Percentiles rank a stretch among this genome's conserved stretches.
These are phyloP conservation scores for Asobara japonica DNA, from an alignment of 1,140 invertebrate species.

Conservation along the genomic window DNA sequence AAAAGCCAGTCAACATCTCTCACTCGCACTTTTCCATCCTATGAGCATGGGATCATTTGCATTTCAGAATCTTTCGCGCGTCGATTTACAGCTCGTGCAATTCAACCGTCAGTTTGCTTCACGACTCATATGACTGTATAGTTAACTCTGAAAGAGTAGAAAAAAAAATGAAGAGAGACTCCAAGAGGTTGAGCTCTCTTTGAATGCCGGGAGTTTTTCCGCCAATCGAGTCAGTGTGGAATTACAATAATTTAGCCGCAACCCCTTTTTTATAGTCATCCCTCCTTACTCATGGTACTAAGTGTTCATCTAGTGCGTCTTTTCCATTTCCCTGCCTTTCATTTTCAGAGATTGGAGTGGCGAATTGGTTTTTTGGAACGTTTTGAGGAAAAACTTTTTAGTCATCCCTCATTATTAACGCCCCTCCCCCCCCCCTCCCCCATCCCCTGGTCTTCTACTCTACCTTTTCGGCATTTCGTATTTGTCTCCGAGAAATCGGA, in stretches of 20 bases:
- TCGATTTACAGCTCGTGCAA: slow-evolving; percentile 20
- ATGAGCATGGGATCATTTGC: neutral
- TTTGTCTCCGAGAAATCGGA: neutral
- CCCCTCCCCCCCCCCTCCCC: neutral
- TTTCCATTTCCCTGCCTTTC: too few relatives aligned
- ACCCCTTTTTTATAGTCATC: neutral
- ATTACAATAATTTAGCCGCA: neutral
- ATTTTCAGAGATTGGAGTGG: too few relatives aligned
- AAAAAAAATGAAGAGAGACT: too few relatives aligned
- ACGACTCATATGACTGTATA: neutral
- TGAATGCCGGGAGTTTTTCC: neutral
- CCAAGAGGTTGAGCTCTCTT: too few relatives aligned
- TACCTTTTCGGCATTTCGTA: neutral
- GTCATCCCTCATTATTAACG: neutral
- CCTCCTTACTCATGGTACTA: neutral
- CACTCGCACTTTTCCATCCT: neutral
- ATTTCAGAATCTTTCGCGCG: slow-evolving; percentile 24
- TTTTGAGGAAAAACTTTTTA: too few relatives aligned
- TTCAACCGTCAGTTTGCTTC: slow-evolving; percentile 6
- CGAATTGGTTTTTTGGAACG: too few relatives aligned
- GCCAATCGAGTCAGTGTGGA: neutral
- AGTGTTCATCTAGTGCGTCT: too few relatives aligned
- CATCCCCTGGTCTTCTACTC: neutral
- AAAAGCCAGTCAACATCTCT: neutral
- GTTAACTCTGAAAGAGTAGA: neutral